Evolutionary conservation across 2,888 invertebrate species (phyloP).

Genomic region (Antitype chi): DNA sequence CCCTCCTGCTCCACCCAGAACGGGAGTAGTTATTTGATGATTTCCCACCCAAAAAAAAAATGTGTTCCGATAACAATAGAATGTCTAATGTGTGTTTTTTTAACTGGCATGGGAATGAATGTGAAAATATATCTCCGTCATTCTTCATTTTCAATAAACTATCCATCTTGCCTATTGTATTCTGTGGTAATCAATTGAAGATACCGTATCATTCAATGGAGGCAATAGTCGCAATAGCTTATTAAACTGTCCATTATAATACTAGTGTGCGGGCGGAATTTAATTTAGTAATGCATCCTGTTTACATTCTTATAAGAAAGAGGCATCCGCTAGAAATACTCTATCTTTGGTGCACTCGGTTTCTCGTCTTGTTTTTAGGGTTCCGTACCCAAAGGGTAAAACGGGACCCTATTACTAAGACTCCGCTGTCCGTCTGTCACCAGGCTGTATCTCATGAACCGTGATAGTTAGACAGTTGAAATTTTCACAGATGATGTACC

Average conservation of each 20-base stretch:
- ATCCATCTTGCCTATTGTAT: neutral
- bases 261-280: slow-evolving; percentile 7
- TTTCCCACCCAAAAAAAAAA: too few species aligned
- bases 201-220: slow-evolving; percentile 22
- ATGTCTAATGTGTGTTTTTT: neutral
- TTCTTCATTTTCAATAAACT: slow-evolving; percentile 19
- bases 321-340: neutral
- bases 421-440: too few species aligned
- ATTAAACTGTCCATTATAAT: slow-evolving; percentile 28
- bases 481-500: neutral
- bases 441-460: too few species aligned
- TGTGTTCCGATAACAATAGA: too few species aligned
- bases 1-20: too few species aligned
- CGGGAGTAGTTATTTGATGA: too few species aligned
- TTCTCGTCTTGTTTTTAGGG: neutral
- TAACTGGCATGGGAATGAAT: slow-evolving; percentile 3
- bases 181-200: slow-evolving; percentile 35
- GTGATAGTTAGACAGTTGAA: neutral
- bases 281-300: slow-evolving; percentile 23
- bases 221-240: neutral
- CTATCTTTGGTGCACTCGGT: neutral
- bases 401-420: too few species aligned
- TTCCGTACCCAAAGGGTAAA: neutral
- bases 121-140: neutral
- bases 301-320: slow-evolving; percentile 1